These are phyloP conservation scores for Platycercus adscitus DNA, from an alignment of 2,113 vertebrate species.

Conservation along the genomic window DNA sequence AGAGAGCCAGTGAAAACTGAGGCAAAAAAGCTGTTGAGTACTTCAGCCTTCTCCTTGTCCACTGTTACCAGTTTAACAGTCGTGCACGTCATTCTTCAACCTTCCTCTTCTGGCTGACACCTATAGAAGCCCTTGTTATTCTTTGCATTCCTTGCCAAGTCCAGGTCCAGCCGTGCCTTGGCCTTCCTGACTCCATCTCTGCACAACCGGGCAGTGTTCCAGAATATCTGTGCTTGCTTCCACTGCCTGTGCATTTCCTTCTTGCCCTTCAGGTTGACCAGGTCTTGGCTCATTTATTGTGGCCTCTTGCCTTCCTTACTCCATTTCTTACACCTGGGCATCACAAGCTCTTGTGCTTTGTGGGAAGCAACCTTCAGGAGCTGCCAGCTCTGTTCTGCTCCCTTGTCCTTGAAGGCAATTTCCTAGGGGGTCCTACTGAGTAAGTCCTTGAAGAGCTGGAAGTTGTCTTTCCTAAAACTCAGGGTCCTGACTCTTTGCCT, in stretches of 20 bases:
- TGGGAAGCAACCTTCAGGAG: background rate
- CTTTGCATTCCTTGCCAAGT: background rate
- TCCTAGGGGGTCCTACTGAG: background rate
- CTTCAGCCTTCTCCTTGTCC: background rate
- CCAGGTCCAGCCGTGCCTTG: background rate
- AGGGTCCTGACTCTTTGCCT: background rate
- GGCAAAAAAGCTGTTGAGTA: background rate
- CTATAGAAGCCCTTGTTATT: background rate
- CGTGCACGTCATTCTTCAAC: background rate
- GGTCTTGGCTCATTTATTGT: background rate
- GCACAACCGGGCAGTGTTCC: background rate
- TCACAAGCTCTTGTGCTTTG: background rate
- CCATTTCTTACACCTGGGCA: background rate
- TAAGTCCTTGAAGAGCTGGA: background rate
- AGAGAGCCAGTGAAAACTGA: background rate
- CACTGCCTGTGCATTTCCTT: background rate
- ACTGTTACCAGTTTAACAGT: background rate
- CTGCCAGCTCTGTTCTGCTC: background rate
- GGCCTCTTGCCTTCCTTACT: background rate
- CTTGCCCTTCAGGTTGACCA: background rate
- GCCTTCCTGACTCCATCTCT: background rate
- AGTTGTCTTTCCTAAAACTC: background rate
- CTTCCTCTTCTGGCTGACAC: background rate
- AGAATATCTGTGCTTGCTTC: background rate
- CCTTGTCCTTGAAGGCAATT: background rate